Conservation (phyloP, 2,888 invertebrate species). For the Drosophila pseudotakahashii region DNA sequence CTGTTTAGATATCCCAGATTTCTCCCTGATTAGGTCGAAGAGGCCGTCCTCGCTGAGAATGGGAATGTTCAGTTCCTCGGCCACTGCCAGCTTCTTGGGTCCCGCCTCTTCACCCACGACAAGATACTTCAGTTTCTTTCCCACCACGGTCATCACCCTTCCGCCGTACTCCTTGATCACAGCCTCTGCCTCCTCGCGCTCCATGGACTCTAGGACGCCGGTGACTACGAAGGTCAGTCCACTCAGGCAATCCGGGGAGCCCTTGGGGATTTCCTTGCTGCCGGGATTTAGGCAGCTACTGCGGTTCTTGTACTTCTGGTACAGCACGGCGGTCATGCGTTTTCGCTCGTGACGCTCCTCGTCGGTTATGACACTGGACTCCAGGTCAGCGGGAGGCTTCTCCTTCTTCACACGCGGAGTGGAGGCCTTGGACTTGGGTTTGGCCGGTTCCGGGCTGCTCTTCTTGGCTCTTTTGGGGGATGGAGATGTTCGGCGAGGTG, state of each 20-base stretch:
- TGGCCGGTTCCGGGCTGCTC: slow-evolving; percentile 34
- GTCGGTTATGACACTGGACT: slow-evolving; percentile 84
- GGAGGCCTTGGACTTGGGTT: slow-evolving; percentile 23
- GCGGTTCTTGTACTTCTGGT: slow-evolving; percentile 91
- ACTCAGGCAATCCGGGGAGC: slow-evolving; percentile 89
- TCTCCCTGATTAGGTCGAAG: slow-evolving; percentile 89
- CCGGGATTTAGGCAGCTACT: slow-evolving; percentile 93
- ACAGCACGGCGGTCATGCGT: slow-evolving; percentile 87
- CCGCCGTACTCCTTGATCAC: slow-evolving; percentile 93
- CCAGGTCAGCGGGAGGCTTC: slow-evolving; percentile 63
- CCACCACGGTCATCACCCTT: slow-evolving; percentile 89
- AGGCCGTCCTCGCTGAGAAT: slow-evolving; percentile 93
- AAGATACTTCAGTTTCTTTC: slow-evolving; percentile 92
- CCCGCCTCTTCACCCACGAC: slow-evolving; percentile 95
- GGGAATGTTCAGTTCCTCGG: slow-evolving; percentile 88
- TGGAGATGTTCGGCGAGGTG: not conserved
- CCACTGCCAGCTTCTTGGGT: slow-evolving; percentile 92
- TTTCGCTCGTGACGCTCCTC: slow-evolving; percentile 89
- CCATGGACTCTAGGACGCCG: slow-evolving; percentile 94
- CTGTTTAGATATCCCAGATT: slow-evolving; percentile 83
- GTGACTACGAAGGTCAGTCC: slow-evolving; percentile 91
- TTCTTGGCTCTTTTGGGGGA: slow-evolving; percentile 25
- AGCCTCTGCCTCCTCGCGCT: slow-evolving; percentile 90
- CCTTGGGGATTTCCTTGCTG: slow-evolving; percentile 92
- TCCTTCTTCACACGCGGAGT: slow-evolving; percentile 58